Conservation (phyloP, 2,113 vertebrate species). For the Corythaixoides concolor region DNA sequence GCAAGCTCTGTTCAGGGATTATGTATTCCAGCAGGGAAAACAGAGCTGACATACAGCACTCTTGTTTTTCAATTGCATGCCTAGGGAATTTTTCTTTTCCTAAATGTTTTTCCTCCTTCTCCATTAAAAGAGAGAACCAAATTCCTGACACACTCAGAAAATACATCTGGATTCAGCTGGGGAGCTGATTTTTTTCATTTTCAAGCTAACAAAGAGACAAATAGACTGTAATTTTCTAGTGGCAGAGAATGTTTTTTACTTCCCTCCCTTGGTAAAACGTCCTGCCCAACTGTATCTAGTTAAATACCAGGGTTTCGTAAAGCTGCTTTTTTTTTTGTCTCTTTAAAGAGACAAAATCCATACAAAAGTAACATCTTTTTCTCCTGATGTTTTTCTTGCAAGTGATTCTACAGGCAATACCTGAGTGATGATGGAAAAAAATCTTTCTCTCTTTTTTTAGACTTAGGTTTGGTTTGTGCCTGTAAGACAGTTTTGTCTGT, state of each 20-base stretch:
- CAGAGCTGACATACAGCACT: not conserved
- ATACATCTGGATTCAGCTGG: not conserved
- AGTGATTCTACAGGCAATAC: not conserved
- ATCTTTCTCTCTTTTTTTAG: not conserved
- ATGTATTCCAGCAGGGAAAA: conserved; percentile 8
- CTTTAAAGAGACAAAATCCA: not conserved
- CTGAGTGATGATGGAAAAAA: not conserved
- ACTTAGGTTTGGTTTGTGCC: not conserved
- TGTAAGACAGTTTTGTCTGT: not conserved
- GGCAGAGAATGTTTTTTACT: not conserved
- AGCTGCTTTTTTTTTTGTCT: not conserved
- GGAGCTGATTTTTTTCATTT: not conserved
- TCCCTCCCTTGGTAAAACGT: not conserved
- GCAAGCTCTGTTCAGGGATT: conserved; percentile 8
- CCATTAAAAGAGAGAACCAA: not conserved
- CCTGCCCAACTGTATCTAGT: not conserved
- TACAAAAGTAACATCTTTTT: not conserved
- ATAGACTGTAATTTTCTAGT: not conserved
- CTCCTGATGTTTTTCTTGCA: not conserved
- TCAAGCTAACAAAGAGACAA: not conserved
- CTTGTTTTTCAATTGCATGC: not conserved
- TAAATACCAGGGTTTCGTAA: not conserved
- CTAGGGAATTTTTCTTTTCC: not conserved
- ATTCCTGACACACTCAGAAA: not conserved
- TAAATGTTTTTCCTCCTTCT: not conserved